A percentile compares a stretch with the other conserved stretches of the same genome.
Evolutionary conservation across 2,113 vertebrate genomes (phyloP).

Genomic region (Leptosomus discolor): DNA sequence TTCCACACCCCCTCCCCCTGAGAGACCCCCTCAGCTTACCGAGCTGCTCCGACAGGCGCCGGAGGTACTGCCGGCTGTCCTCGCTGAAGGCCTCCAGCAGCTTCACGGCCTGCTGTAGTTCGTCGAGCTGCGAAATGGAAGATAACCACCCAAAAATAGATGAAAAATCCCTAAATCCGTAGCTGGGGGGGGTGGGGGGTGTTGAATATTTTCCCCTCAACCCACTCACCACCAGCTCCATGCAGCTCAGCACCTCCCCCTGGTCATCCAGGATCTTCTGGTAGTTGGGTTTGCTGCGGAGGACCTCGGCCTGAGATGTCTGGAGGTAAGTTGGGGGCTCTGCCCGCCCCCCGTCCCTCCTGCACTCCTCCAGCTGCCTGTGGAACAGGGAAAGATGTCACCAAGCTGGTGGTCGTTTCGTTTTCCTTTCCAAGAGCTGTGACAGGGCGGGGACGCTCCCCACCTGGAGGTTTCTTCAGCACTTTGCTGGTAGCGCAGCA

Average conservation of each 20-base stretch:
- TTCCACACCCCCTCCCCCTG: too few species aligned
- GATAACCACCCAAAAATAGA: background rate
- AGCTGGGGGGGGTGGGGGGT: background rate
- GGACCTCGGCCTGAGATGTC: slow-evolving; percentile 60
- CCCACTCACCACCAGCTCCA: slow-evolving; percentile 69
- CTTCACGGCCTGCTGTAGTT: slow-evolving; percentile 54
- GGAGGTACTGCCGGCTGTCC: slow-evolving; percentile 50
- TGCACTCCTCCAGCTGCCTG: slow-evolving; percentile 42
- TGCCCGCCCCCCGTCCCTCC: background rate
- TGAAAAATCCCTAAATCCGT: background rate
- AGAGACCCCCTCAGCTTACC: too few species aligned
- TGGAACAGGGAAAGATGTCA: background rate
- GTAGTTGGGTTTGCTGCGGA: slow-evolving; percentile 71
- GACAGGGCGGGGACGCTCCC: too few species aligned
- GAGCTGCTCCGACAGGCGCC: slow-evolving; percentile 60
- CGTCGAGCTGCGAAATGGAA: slow-evolving; percentile 54
- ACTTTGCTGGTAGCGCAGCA: background rate
- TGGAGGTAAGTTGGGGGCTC: background rate
- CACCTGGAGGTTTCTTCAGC: slow-evolving; percentile 7
- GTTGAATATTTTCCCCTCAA: background rate
- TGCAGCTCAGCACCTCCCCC: slow-evolving; percentile 30
- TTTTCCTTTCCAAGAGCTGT: background rate
- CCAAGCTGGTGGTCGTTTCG: background rate
- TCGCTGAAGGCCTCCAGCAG: slow-evolving; percentile 56
- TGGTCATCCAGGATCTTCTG: slow-evolving; percentile 56